Conservation (phyloP, 2,797 vertebrate genomes). For the Phoeniculus purpureus region DNA sequence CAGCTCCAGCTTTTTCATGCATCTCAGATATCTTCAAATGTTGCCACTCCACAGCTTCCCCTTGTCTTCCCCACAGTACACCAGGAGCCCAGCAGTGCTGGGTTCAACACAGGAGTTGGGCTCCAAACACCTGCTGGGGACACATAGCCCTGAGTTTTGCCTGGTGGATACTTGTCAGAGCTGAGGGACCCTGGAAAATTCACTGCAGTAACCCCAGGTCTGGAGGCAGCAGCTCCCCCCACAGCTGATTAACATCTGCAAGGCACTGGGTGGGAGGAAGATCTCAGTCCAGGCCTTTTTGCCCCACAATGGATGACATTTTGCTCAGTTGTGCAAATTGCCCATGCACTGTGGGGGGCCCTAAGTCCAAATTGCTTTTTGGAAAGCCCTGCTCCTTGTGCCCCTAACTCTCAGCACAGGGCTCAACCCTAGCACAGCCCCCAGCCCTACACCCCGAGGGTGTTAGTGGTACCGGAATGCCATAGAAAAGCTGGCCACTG, state of each 20-base stretch:
- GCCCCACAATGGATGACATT: neutral
- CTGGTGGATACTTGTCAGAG: neutral
- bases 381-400: slow-evolving; percentile 58
- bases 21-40: neutral
- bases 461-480: slow-evolving; percentile 10
- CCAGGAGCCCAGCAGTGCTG: neutral
- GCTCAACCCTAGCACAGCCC: neutral
- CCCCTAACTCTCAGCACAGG: neutral
- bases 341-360: slow-evolving; percentile 55
- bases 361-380: neutral
- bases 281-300: neutral
- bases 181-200: neutral
- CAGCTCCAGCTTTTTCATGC: neutral
- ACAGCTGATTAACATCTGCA: slow-evolving; percentile 45
- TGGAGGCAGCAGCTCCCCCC: no score
- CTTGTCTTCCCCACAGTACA: neutral
- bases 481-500: slow-evolving; percentile 35
- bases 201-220: neutral
- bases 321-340: slow-evolving; percentile 54
- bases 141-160: neutral
- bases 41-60: neutral
- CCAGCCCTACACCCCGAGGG: neutral
- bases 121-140: neutral
- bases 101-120: neutral
- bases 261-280: slow-evolving; percentile 14